phyloP scores from a whole-genome alignment of 2,888 invertebrate genomes.

The Euplexia lucipara region DNA sequence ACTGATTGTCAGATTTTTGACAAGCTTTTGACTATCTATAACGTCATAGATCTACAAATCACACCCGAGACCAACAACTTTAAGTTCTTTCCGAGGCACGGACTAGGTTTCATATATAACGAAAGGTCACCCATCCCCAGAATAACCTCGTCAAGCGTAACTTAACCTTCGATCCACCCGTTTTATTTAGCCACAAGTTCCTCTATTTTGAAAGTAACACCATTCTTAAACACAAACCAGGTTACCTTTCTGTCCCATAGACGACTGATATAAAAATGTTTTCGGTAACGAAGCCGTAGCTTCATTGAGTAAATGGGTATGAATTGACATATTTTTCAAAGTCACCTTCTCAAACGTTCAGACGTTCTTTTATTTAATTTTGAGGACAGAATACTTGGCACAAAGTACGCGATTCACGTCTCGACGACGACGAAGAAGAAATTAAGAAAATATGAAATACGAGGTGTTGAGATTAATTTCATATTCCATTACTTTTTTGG shows the following conservation, averaged over 20 bases:
- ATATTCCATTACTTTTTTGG: conserved; percentile 37
- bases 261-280: not conserved
- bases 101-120: too few species aligned
- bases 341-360: conserved; percentile 4
- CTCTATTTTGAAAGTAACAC: too few species aligned
- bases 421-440: conserved; percentile 29
- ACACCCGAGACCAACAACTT: too few species aligned
- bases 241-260: not conserved
- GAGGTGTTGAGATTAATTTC: conserved; percentile 33
- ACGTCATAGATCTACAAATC: too few species aligned
- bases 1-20: too few species aligned
- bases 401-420: conserved; percentile 29
- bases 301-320: not conserved
- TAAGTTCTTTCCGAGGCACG: too few species aligned
- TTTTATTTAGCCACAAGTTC: too few species aligned
- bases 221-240: not conserved
- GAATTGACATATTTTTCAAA: conserved; percentile 12
- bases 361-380: conserved; percentile 40
- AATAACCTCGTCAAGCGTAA: too few species aligned
- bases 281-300: not conserved
- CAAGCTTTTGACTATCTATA: too few species aligned
- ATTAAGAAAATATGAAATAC: conserved; percentile 48
- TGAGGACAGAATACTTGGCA: conserved; percentile 40
- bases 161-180: too few species aligned
- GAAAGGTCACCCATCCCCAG: too few species aligned